phyloP scores from a whole-genome alignment of 2,888 invertebrate genomes.

The Deilephila porcellus region DNA sequence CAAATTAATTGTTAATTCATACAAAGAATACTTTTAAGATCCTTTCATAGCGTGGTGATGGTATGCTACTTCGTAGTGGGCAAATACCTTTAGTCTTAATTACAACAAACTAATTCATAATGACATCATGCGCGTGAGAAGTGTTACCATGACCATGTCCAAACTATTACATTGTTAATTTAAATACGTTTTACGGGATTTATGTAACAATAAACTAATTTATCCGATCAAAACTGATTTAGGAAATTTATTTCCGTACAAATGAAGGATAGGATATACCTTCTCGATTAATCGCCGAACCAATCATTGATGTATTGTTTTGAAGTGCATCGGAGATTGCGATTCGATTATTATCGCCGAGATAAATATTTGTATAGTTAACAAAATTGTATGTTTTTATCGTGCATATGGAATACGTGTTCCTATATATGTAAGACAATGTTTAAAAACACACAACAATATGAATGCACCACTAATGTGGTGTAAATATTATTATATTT shows the following conservation, averaged over 20 bases:
- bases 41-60: no score
- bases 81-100: not conserved
- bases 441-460: not conserved
- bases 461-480: not conserved
- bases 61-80: no score
- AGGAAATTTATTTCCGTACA: not conserved
- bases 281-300: no score
- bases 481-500: no score
- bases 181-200: not conserved
- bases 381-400: no score
- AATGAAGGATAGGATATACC: not conserved
- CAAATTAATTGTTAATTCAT: no score
- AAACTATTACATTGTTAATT: not conserved
- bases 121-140: conserved; percentile 4
- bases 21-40: no score
- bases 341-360: not conserved
- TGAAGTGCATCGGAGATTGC: not conserved
- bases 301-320: no score
- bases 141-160: not conserved
- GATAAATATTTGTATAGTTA: not conserved
- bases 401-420: no score
- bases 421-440: no score
- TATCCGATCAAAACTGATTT: not conserved
- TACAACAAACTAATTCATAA: not conserved
- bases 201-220: not conserved